A percentile compares a stretch with the other conserved stretches of the same genome.
Conservation (phyloP, 2,888 invertebrate species). For the Leptogaster cylindrica region DNA sequence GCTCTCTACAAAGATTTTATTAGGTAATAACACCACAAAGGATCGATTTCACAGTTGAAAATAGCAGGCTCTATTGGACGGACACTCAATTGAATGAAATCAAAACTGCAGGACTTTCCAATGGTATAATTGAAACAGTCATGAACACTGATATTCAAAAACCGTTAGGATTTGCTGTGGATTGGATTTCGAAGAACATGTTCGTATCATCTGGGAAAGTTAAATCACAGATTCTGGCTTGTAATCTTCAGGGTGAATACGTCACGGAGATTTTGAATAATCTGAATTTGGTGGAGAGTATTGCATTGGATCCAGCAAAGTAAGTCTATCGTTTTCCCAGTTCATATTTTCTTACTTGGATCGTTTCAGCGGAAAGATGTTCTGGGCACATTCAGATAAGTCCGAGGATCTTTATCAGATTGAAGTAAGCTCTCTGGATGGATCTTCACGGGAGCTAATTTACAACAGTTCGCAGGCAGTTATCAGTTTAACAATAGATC, state of each 20-base stretch:
- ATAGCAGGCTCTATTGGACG: conserved; percentile 77
- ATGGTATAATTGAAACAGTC: conserved; percentile 73
- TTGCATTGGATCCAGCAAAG: conserved; percentile 74
- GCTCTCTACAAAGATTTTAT: not conserved
- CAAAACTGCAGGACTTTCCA: conserved; percentile 71
- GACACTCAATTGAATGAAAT: conserved; percentile 79
- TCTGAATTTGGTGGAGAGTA: conserved; percentile 66
- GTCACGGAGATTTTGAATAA: conserved; percentile 63
- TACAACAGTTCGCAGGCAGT: conserved; percentile 54
- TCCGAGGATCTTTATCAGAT: conserved; percentile 62
- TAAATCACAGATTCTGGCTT: conserved; percentile 69
- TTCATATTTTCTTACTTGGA: not conserved
- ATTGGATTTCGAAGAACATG: conserved; percentile 75
- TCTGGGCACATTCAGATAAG: conserved; percentile 65
- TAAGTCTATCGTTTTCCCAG: conserved; percentile 50
- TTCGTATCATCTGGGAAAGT: conserved; percentile 68
- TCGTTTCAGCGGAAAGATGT: conserved; percentile 64
- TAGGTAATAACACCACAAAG: conserved; percentile 74
- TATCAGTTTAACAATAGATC: conserved; percentile 70
- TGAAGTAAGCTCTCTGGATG: conserved; percentile 73
- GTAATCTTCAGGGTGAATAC: conserved; percentile 76
- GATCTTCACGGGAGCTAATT: conserved; percentile 61
- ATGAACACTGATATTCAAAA: conserved; percentile 71
- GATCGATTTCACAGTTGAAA: conserved; percentile 72
- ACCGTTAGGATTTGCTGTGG: conserved; percentile 75